Conservation (phyloP, 1,140 invertebrate species). For the Aphaenogaster rudis region DNA sequence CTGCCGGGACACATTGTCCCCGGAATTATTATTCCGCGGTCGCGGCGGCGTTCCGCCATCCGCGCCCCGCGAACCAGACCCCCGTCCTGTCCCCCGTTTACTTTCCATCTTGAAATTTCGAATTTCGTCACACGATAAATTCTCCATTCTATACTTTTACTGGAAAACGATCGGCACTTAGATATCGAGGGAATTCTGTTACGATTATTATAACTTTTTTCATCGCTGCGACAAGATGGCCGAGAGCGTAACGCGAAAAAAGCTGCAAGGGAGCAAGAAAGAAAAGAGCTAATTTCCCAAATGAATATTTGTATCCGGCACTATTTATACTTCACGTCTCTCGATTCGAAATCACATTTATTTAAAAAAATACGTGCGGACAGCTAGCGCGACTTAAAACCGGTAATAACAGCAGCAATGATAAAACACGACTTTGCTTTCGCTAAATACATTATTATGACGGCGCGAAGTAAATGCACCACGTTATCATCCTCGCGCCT, state of each 20-base stretch:
- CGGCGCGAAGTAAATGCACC: conserved; percentile 6
- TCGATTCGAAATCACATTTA: neutral
- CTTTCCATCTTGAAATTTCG: conserved; percentile 65
- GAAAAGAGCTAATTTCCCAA: neutral
- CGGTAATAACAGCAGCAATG: neutral
- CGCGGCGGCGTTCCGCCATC: conserved; percentile 28
- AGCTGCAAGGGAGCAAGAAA: neutral
- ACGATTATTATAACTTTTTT: neutral
- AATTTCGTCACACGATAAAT: conserved; percentile 65
- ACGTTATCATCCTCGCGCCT: conserved; percentile 33
- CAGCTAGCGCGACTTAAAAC: neutral
- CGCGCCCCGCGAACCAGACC: neutral
- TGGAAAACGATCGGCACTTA: neutral
- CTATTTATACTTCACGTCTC: neutral
- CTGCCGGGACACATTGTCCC: conserved; percentile 86
- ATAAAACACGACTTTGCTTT: conserved; percentile 9
- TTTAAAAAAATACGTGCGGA: neutral
- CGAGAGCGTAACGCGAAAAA: neutral
- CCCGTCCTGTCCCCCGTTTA: neutral
- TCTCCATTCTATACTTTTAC: neutral
- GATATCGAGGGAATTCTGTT: neutral
- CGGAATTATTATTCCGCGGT: conserved; percentile 85
- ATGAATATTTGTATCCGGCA: neutral
- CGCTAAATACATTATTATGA: conserved; percentile 16
- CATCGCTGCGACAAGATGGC: too few relatives aligned